A percentile compares a stretch with the other conserved stretches of the same genome.
phyloP scores from a whole-genome alignment of 2,113 vertebrate species.

The Engystomops pustulosus region DNA sequence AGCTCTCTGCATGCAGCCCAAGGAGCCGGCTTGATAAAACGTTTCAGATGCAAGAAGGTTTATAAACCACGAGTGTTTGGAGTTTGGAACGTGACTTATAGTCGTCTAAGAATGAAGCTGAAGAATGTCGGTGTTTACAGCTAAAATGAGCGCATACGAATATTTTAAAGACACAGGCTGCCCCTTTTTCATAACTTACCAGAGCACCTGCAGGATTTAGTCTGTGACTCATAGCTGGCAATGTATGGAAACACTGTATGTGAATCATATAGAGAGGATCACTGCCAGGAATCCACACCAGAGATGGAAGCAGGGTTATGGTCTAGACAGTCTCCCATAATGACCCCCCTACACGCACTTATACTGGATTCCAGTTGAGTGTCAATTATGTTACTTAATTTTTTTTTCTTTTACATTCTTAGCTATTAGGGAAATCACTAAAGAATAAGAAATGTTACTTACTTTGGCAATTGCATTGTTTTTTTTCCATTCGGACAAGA shows the following conservation, averaged over 20 bases:
- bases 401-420: not conserved
- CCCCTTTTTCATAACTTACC: not conserved
- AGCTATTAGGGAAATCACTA: not conserved
- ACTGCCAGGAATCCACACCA: conserved; percentile 36
- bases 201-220: conserved; percentile 44
- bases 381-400: not conserved
- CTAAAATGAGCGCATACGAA: not conserved
- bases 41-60: not conserved
- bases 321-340: conserved; percentile 22
- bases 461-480: not conserved
- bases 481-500: conserved; percentile 11
- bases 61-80: not conserved
- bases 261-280: conserved; percentile 23
- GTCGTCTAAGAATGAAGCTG: not conserved
- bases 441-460: not conserved
- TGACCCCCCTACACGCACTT: not conserved
- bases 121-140: not conserved
- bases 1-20: not conserved
- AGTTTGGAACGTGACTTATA: not conserved
- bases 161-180: conserved; percentile 16
- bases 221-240: conserved; percentile 46
- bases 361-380: not conserved
- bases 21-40: not conserved
- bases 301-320: not conserved
- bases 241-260: conserved; percentile 17